These are phyloP conservation scores for Aix galericulata DNA, from an alignment of 2,113 vertebrate species.

Conservation along the genomic window DNA sequence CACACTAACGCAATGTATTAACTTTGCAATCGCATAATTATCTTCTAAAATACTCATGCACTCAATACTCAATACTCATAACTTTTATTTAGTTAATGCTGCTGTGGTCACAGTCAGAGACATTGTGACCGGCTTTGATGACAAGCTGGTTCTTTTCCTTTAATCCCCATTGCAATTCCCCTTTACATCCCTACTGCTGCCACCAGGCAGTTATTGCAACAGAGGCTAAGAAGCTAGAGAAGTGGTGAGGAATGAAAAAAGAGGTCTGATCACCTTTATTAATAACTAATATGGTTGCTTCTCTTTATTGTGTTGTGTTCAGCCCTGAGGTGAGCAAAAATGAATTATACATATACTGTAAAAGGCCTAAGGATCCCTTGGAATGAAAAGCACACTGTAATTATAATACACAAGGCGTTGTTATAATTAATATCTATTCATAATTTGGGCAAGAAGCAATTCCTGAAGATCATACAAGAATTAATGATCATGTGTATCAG, in stretches of 20 bases:
- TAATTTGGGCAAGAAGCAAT: constrained; percentile 30
- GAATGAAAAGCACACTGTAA: neutral
- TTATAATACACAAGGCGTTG: neutral
- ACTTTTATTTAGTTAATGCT: neutral
- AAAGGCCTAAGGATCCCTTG: neutral
- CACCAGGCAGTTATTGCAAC: neutral
- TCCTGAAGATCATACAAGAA: neutral
- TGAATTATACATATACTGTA: neutral
- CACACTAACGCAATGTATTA: neutral
- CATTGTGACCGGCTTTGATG: neutral
- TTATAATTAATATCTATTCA: constrained; percentile 40
- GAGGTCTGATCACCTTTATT: neutral
- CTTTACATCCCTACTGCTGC: neutral
- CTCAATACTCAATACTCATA: no score
- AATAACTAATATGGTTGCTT: neutral
- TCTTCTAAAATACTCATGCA: neutral
- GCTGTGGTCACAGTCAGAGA: neutral
- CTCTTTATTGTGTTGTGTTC: constrained; percentile 1
- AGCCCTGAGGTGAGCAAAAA: constrained; percentile 8
- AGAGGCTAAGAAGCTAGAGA: neutral
- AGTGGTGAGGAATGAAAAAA: constrained; percentile 1
- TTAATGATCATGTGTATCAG: neutral
- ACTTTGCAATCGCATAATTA: neutral
- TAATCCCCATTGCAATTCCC: neutral
- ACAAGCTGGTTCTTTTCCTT: neutral